Evolutionary conservation across 2,888 invertebrate genomes (phyloP).

Genomic region (Dorcus parallelipipedus): DNA sequence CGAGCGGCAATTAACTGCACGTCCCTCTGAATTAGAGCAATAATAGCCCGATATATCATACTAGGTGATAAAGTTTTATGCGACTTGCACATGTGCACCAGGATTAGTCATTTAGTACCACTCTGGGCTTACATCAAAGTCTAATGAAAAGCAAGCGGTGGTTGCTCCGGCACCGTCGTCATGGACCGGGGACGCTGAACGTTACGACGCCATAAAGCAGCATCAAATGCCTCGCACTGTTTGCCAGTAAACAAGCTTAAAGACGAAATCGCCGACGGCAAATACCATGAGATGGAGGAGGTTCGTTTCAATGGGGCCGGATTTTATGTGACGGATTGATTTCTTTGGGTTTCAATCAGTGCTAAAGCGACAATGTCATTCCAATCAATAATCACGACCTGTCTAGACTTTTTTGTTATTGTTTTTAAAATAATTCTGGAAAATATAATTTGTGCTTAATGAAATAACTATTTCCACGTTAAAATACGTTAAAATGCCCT

Average conservation of each 20-base stretch:
- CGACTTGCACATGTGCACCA: slow-evolving; percentile 4
- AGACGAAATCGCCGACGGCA: too few species aligned
- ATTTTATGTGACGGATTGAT: too few species aligned
- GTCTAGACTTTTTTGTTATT: too few species aligned
- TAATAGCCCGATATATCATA: slow-evolving; percentile 19
- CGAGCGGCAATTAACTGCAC: neutral
- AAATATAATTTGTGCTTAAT: too few species aligned
- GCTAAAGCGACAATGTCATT: too few species aligned
- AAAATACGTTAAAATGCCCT: too few species aligned
- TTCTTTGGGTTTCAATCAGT: too few species aligned
- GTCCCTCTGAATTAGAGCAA: neutral
- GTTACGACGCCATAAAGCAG: neutral
- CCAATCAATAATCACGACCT: too few species aligned
- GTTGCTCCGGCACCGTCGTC: neutral
- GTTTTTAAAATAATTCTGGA: too few species aligned
- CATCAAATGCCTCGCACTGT: neutral
- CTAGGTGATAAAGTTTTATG: slow-evolving; percentile 10
- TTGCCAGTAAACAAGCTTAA: neutral
- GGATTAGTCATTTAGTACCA: slow-evolving; percentile 2
- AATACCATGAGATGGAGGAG: too few species aligned
- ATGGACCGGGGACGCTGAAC: neutral
- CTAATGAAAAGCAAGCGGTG: neutral
- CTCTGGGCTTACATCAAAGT: slow-evolving; percentile 1
- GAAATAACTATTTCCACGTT: too few species aligned
- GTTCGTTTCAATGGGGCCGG: too few species aligned